Conservation (phyloP, 2,113 vertebrate genomes). For the Cryptotis parvus region DNA sequence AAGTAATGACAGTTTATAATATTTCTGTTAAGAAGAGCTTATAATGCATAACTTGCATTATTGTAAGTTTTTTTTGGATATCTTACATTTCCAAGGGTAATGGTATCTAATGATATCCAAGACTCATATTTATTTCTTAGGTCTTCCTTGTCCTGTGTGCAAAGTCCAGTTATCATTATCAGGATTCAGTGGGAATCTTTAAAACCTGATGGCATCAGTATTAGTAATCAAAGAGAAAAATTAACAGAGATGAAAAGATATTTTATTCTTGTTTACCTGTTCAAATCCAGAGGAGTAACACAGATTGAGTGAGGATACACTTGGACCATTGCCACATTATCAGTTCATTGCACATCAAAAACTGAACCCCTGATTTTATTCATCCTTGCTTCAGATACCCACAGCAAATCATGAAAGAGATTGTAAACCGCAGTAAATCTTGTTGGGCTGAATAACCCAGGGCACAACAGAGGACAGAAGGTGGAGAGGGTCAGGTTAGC, state of each 20-base stretch:
- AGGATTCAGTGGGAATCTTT: background rate
- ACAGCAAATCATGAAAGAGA: no score
- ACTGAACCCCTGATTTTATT: background rate
- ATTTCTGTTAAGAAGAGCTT: background rate
- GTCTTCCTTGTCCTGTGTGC: background rate
- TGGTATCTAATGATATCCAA: background rate
- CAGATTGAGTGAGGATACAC: background rate
- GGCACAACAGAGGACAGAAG: no score
- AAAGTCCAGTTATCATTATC: background rate
- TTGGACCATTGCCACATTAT: background rate
- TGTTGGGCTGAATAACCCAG: no score
- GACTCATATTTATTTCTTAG: background rate
- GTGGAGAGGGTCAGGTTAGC: no score
- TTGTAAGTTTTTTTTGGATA: no score
- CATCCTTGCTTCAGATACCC: background rate
- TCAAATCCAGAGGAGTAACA: fast-evolving
- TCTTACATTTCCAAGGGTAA: no score
- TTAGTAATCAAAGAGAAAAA: background rate
- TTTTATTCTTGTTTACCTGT: background rate
- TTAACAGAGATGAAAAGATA: background rate
- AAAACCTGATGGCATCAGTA: background rate
- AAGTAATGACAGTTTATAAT: background rate
- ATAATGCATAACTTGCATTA: background rate
- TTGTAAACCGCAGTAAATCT: no score
- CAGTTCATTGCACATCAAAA: background rate